A percentile compares a stretch with the other conserved stretches of the same genome.
Conservation (phyloP, 2,113 vertebrate genomes). For the Bujurquina vittata region DNA sequence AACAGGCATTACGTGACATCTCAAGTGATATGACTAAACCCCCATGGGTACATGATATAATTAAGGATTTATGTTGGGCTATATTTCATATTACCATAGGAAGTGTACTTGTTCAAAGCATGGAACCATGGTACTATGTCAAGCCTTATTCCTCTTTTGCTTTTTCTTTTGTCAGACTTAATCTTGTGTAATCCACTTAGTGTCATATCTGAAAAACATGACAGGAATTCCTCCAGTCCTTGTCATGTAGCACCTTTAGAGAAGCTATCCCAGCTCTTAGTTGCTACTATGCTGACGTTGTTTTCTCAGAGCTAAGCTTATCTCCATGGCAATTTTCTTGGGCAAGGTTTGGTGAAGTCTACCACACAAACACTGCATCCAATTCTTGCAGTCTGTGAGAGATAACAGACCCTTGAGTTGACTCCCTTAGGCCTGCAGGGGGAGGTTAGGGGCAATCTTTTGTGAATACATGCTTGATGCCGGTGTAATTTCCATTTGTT, state of each 20-base stretch:
- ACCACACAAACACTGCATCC: slow-evolving; percentile 48
- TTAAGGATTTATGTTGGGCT: slow-evolving; percentile 66
- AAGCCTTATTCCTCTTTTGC: slow-evolving; percentile 65
- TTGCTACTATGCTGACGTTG: slow-evolving; percentile 21
- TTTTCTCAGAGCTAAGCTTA: slow-evolving; percentile 61
- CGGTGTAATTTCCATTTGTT: slow-evolving; percentile 56
- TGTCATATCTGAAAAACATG: slow-evolving; percentile 75
- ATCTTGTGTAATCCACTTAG: slow-evolving; percentile 83
- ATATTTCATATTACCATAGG: slow-evolving; percentile 65
- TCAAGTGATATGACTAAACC: slow-evolving; percentile 63
- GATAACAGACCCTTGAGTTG: slow-evolving; percentile 55
- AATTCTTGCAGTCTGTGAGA: slow-evolving; percentile 33
- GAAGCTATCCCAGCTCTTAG: slow-evolving; percentile 34
- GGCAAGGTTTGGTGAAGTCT: slow-evolving; percentile 55
- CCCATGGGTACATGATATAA: slow-evolving; percentile 60
- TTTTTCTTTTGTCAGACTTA: slow-evolving; percentile 73
- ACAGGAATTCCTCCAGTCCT: slow-evolving; percentile 61
- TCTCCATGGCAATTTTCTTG: slow-evolving; percentile 51
- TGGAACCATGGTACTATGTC: slow-evolving; percentile 47
- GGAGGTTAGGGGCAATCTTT: slow-evolving; percentile 23
- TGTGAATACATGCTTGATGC: slow-evolving; percentile 49
- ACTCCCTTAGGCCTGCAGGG: slow-evolving; percentile 30
- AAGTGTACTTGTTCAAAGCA: slow-evolving; percentile 54
- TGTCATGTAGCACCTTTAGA: slow-evolving; percentile 57
- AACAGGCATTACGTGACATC: slow-evolving; percentile 55